Evolutionary conservation across 2,797 vertebrate genomes (phyloP), one percentile per base, ranked within the genome.

Genomic region (Coregonus ussuriensis): DNA sequence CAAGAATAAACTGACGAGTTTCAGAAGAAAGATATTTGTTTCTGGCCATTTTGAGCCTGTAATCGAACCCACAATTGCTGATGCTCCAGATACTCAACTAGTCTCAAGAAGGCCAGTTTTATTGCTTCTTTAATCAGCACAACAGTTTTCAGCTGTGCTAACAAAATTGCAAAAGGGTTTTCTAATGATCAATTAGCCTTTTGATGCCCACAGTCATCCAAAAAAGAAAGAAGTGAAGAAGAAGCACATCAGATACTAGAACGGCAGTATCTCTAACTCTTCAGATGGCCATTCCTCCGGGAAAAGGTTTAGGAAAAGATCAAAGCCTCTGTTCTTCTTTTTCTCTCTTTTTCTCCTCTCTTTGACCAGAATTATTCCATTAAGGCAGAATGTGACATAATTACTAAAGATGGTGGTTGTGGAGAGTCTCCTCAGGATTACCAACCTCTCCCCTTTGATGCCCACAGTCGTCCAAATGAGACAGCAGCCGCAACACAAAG

Each of bases 351-450:
- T 59, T 77, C 29, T 71, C 52, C 16, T 62, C 65, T 73, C 21
- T 63, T 76, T 62, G 15, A 65, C 93, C 91, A 91, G 94, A 95
- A 94, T 95, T 95, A 95, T 95, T 95, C 95, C 94, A 95, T 95
- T 94, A 95, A 92, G 92, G 94, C 90, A 90, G 93, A 95, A 94
- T 95, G 95, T 95, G 95, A 96, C 95, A 96, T 96, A 95, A 96
- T 96, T 96, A 96, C 94, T 94, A 95, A 95, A 95, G 94, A 94
- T 94, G 94, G 91, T 95, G 94, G 92, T 93, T 94, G 93, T 93
- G 91, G 91, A 94, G 95, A 94, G 95, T 95, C 94, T 95, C 94
- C 94, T 95, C 93, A 94, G 95, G 95, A 96, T 96, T 96, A 96
- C 94, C 93, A 91, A 91, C 94, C 95, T 94, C 95, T 94, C 93